A percentile compares a stretch with the other conserved stretches of the same genome.
Conservation (phyloP, 2,113 vertebrate genomes). For the Zootoca vivipara region DNA sequence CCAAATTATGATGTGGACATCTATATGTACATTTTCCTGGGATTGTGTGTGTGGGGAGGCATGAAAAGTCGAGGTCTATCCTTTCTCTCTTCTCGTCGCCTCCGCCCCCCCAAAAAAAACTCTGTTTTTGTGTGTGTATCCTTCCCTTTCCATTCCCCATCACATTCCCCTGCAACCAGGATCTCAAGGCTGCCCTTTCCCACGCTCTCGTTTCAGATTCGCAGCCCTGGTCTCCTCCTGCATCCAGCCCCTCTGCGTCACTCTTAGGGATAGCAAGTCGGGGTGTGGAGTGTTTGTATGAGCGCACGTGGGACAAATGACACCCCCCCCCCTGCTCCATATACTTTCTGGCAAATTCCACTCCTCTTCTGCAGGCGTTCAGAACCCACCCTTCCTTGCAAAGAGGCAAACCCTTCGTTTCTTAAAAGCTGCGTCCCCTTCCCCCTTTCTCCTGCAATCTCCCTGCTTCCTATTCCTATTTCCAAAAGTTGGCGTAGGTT, state of each 20-base stretch:
- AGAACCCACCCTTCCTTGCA: background rate
- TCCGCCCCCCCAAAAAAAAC: background rate
- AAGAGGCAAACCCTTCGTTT: background rate
- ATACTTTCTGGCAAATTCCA: background rate
- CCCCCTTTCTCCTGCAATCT: background rate
- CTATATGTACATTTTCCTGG: too few relatives aligned
- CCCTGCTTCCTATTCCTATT: background rate
- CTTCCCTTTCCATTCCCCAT: background rate
- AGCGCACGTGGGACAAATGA: background rate
- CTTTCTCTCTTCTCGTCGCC: background rate
- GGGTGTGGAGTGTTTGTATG: background rate
- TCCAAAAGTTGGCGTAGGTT: background rate
- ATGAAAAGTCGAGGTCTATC: background rate
- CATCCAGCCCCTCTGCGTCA: constrained; percentile 17
- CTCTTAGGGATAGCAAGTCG: background rate
- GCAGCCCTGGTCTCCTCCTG: background rate
- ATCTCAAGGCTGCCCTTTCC: constrained; percentile 6
- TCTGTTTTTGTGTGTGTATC: background rate
- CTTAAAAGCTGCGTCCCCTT: background rate
- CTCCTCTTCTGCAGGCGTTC: background rate
- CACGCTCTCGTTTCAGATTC: constrained; percentile 6
- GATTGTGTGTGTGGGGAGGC: too few relatives aligned
- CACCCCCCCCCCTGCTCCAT: background rate
- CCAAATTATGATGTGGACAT: too few relatives aligned
- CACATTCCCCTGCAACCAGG: background rate